Evolutionary conservation across 2,888 invertebrate species (phyloP).

Genomic region (Eupithecia insigniata): DNA sequence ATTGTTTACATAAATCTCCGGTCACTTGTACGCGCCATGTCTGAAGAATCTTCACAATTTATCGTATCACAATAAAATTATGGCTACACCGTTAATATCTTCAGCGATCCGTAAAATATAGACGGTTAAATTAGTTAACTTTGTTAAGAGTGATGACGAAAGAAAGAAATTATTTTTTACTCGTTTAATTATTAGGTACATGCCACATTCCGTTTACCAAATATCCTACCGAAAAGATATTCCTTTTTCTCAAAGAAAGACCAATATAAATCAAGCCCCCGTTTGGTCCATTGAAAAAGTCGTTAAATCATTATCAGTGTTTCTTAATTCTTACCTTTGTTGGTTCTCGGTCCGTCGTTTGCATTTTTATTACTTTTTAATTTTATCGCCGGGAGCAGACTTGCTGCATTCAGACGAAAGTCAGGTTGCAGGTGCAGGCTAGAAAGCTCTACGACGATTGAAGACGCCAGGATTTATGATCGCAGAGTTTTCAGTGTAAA

Average conservation of each 20-base stretch:
- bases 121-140: too few relatives aligned
- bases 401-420: slow-evolving; percentile 8
- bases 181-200: not conserved
- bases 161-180: not conserved
- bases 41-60: too few relatives aligned
- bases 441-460: not conserved
- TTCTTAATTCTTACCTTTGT: slow-evolving; percentile 31
- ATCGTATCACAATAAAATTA: too few relatives aligned
- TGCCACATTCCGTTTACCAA: not conserved
- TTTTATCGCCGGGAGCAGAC: slow-evolving; percentile 42
- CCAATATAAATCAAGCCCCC: slow-evolving; percentile 20
- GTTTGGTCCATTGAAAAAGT: slow-evolving; percentile 37
- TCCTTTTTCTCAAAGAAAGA: slow-evolving; percentile 8
- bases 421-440: slow-evolving; percentile 1
- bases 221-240: not conserved
- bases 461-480: not conserved
- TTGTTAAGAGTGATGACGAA: not conserved
- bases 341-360: slow-evolving; percentile 45
- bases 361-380: slow-evolving; percentile 53
- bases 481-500: slow-evolving; percentile 11
- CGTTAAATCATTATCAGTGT: slow-evolving; percentile 39
- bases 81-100: too few relatives aligned
- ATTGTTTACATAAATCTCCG: too few relatives aligned
- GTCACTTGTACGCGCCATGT: too few relatives aligned
- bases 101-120: too few relatives aligned